A percentile compares a stretch with the other conserved stretches of the same genome.
Conservation (phyloP, 2,888 invertebrate species). For the Callosobruchus maculatus region DNA sequence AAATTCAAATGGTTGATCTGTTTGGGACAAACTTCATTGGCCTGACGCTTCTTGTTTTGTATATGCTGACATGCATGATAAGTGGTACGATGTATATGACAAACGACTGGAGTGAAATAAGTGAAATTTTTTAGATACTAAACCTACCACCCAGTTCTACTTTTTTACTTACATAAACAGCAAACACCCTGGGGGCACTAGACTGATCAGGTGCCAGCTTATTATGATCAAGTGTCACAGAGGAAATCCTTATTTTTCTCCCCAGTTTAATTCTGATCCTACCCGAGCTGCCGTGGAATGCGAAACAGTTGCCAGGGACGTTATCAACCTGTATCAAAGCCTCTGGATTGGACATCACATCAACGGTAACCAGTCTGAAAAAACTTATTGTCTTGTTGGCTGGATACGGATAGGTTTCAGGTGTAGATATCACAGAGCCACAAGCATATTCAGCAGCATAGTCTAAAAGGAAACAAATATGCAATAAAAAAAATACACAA, state of each 20-base stretch:
- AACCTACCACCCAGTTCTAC: too few species aligned
- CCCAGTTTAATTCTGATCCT: slow-evolving; percentile 55
- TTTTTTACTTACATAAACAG: slow-evolving; percentile 39
- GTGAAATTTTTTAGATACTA: too few species aligned
- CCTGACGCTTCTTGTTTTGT: too few species aligned
- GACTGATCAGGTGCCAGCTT: slow-evolving; percentile 52
- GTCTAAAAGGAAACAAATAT: slow-evolving; percentile 46
- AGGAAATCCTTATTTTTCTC: slow-evolving; percentile 48
- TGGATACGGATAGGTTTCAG: slow-evolving; percentile 48
- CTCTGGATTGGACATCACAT: slow-evolving; percentile 36
- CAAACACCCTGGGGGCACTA: slow-evolving; percentile 57
- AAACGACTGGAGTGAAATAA: too few species aligned
- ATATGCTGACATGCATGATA: too few species aligned
- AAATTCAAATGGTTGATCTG: too few species aligned
- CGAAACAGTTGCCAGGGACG: slow-evolving; percentile 61
- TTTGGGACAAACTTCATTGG: too few species aligned
- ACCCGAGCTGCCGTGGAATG: slow-evolving; percentile 55
- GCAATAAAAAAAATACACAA: too few species aligned
- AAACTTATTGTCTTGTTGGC: slow-evolving; percentile 23
- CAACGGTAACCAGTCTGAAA: slow-evolving; percentile 24
- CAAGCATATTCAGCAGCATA: slow-evolving; percentile 59
- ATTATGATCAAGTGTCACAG: slow-evolving; percentile 57
- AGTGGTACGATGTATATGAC: too few species aligned
- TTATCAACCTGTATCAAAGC: slow-evolving; percentile 44
- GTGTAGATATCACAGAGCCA: slow-evolving; percentile 53